Conservation (phyloP, 92 coral and sea anemone genomes). For the Micromussa lordhowensis region DNA sequence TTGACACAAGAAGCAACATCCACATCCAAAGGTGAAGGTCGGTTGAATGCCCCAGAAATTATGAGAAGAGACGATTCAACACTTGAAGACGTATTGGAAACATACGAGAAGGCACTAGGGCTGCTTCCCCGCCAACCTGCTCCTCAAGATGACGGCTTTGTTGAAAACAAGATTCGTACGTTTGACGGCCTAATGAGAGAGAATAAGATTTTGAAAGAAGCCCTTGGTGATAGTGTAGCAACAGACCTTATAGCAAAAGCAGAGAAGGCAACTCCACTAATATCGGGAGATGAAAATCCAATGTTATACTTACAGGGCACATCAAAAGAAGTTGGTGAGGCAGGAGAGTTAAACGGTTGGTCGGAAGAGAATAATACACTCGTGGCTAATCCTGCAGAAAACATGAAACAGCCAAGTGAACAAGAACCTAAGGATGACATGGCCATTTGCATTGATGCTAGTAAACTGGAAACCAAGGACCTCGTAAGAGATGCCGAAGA, state of each 20-base stretch:
- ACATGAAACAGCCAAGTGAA: neutral
- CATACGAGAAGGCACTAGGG: slow-evolving; percentile 63
- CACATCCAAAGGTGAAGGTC: neutral
- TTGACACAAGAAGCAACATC: neutral
- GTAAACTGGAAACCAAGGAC: neutral
- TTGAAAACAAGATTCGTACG: neutral
- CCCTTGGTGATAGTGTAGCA: neutral
- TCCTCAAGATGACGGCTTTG: neutral
- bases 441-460: neutral
- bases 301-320: neutral
- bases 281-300: neutral
- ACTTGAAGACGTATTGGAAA: slow-evolving; percentile 60
- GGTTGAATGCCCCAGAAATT: slow-evolving; percentile 40
- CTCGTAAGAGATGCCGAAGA: slow-evolving; percentile 24
- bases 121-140: neutral
- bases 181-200: neutral
- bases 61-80: slow-evolving; percentile 57
- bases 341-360: neutral
- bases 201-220: slow-evolving; percentile 16
- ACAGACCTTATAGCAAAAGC: neutral
- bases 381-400: neutral
- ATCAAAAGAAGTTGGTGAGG: neutral
- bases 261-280: neutral
- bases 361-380: neutral
- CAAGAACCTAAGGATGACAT: neutral